Base-by-base conservation (phyloP, 2,113 vertebrate genomes). In the Bungarus multicinctus region DNA sequence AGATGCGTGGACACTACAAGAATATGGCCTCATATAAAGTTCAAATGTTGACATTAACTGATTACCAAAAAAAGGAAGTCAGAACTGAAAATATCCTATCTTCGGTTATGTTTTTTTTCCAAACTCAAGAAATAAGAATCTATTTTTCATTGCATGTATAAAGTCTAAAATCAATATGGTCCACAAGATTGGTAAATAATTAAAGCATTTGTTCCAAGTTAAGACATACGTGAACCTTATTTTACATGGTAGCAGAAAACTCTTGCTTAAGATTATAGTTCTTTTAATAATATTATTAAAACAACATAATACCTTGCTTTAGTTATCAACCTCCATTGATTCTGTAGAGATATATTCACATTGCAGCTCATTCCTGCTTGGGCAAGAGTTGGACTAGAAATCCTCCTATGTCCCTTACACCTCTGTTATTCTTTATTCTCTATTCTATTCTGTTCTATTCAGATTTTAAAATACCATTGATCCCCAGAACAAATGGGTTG, bases 1-100 rank as follows among this genome's bases (percentile, higher is more conserved):
- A 92, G n/a, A 54, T 50, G 89, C 45, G 86, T 43, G 69, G 86
- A 93, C 88, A 22, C 22, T 94, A 92, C 22, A 43, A 85, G 74
- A 85, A 45, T n/a, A 22, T n/a, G 55, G 57, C 52, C 20, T 39
- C 22, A 20, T 47, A 9, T 87, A 87, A 16, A 60, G 27, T 58
- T 87, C 85, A 87, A 69, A 69, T 6, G 64, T 10, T 60, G n/a
- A 45, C 18, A 39, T 23, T 39, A 87, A 87, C 7, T 74, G n/a
- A 43, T 60, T 16, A 58, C 45, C 14, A 22, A 87, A 86, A 87
- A 87, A 69, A 27, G 12, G 64, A 23, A 90, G 90, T 88, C 52
- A 0, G 45, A 27, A 27, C 14, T 60, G 45, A 47, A 54, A 9
- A n/a, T 20, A 85, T 88, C 81, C 87, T 87, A 43, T 43, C 25